Base-by-base conservation (phyloP, 2,113 vertebrate genomes). In the Entelurus aequoreus region DNA sequence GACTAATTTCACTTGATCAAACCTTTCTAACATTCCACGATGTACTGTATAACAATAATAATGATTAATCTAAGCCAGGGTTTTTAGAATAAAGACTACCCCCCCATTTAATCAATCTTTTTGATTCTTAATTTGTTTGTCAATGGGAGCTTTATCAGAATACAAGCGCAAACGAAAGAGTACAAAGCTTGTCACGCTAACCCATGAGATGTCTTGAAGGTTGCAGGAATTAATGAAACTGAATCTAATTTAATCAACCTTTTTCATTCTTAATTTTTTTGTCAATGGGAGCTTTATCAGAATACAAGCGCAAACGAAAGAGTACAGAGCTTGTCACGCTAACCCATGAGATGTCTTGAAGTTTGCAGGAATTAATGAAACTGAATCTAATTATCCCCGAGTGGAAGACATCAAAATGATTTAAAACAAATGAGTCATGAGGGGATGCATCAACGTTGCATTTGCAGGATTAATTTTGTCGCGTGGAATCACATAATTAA, bases 311-410 rank as follows among this genome's bases (percentile, higher is more conserved):
- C 54, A 16, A 42, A 56, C 8, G 10, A 8, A 56, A 40, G 16
- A 2, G 4, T 40, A 56, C 54, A 16, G 3, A 40, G 14, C 54
- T 38, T 56, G 54, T 56, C 54, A 56, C 40, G 40, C 40, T 56
- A 56, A 56, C 54, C 42, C 57, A 59, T 35, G 44, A 47, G 57
- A 59, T 47, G 42, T 12, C 19, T 47, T 40, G 54, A 37, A 59
- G 12, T 59, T 48, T 21, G 19, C 13, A 4, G 19, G 19, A 58
- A 28, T 58, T 47, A 58, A 58, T 56, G 21, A 14, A 46, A 58
- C 40, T 14, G 55, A 12, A 28, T 46, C 56, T 58, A 44, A 58
- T 28, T 21, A n/a, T 58, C 40, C 44, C 19, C 44, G 3, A 35
- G 54, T 38, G 38, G 54, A n/a, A 16, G 54, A 5, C 54, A 37